Conservation (phyloP, 2,888 invertebrate species). For the Ganaspis brasiliensis region DNA sequence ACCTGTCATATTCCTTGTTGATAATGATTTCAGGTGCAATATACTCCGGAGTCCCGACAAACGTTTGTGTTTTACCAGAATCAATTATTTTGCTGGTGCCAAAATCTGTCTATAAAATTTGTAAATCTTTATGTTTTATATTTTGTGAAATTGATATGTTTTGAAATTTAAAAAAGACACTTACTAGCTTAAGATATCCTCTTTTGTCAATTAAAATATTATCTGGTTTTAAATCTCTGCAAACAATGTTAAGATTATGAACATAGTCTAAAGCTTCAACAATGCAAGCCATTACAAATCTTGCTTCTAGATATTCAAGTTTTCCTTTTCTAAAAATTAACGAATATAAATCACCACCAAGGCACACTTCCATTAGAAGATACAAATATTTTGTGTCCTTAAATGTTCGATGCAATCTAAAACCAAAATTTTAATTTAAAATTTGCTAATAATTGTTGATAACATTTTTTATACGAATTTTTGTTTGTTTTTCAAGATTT, state of each 20-base stretch:
- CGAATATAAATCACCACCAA: slow-evolving; percentile 97
- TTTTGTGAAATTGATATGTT: slow-evolving; percentile 29
- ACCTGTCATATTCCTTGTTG: slow-evolving; percentile 89
- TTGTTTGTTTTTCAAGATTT: no score
- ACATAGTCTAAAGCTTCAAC: slow-evolving; percentile 94
- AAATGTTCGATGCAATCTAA: slow-evolving; percentile 92
- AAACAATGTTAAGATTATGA: slow-evolving; percentile 91
- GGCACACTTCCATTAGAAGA: slow-evolving; percentile 95
- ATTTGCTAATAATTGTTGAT: no score
- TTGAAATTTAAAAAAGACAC: slow-evolving; percentile 50
- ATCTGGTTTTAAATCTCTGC: slow-evolving; percentile 96
- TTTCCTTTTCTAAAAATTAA: slow-evolving; percentile 89
- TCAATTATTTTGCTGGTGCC: slow-evolving; percentile 94
- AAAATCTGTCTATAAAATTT: slow-evolving; percentile 88
- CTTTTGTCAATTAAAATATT: slow-evolving; percentile 91
- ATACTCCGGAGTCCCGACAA: slow-evolving; percentile 96
- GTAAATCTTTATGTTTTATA: no score
- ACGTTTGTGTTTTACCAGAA: slow-evolving; percentile 93
- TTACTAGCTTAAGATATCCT: slow-evolving; percentile 94
- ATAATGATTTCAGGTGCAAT: slow-evolving; percentile 94
- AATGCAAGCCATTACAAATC: slow-evolving; percentile 94
- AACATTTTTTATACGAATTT: no score
- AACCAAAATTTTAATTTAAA: no score
- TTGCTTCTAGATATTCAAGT: slow-evolving; percentile 90
- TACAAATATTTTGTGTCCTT: slow-evolving; percentile 95